Base-by-base conservation (phyloP, 2,113 vertebrate genomes). In the Clinocottus analis region DNA sequence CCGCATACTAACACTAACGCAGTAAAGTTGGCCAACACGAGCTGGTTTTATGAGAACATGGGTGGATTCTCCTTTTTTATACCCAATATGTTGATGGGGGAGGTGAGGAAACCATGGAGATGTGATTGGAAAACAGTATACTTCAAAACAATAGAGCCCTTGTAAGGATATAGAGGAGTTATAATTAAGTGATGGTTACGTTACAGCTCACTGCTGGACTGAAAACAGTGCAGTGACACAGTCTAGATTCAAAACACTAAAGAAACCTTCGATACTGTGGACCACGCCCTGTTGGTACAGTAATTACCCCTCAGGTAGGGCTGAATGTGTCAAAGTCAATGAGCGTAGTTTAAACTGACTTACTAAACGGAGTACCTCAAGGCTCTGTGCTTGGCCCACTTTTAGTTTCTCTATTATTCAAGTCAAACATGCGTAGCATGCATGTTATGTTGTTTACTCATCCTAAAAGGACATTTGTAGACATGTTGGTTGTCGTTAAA, bases 41-140 rank as follows among this genome's bases (percentile, higher is more conserved):
- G 71, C 35, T 45, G 10, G 53, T 84, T 77, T 87, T 81, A 91
- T 77, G 64, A 77, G 71, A 80, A 68, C 62, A 31, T 59, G 84
- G 86, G 87, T 41, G 89, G 75, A 67, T n/a, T 71, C 53, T 59
- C 17, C 49, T 62, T 80, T n/a, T 80, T 79, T 51, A 49, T 79
- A 31, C 76, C 45, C 4, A 70, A 45, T 72, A n/a, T 76, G 63
- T 64, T 53, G 56, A 62, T 51, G 13, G 43, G 35, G 0, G 35
- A 39, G 67, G 25, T 51, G 17, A 66, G 39, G 0, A 64, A 74
- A 85, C 47, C 31, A 3, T 64, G 67, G 55, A 51, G 55, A 73
- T 72, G 59, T 61, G 14, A 55, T 49, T 77, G 21, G 76, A 69
- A 70, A 14, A 64, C 16, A 72, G 0, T 8, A 27, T n/a, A 27